phyloP scores from a whole-genome alignment of 2,113 vertebrate species.

The Erpornis zantholeuca region DNA sequence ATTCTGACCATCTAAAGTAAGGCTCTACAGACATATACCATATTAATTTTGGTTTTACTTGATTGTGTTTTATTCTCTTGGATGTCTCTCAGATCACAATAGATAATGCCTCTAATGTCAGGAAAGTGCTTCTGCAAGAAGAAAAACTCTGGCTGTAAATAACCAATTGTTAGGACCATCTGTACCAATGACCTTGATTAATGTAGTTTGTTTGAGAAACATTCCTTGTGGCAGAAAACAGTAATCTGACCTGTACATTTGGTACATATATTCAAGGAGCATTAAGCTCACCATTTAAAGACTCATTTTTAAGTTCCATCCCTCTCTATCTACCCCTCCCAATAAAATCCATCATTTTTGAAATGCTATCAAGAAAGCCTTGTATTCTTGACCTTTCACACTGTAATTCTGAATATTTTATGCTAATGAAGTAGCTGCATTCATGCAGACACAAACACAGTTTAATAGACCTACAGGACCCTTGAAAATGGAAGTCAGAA shows the following conservation, averaged over 20 bases:
- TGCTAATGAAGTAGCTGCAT: neutral
- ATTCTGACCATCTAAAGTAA: neutral
- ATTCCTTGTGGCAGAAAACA: neutral
- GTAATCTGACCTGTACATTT: neutral
- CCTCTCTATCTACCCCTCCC: neutral
- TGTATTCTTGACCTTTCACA: neutral
- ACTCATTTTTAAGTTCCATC: neutral
- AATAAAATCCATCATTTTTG: neutral
- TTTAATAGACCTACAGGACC: neutral
- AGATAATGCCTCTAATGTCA: neutral
- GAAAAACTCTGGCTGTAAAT: neutral
- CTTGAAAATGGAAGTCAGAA: neutral
- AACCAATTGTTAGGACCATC: neutral
- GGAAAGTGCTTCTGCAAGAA: neutral
- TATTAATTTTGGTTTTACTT: neutral
- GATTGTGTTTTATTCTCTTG: neutral
- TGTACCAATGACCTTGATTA: neutral
- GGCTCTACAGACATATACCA: neutral
- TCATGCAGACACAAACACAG: neutral
- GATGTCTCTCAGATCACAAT: neutral
- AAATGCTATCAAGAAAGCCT: neutral
- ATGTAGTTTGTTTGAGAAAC: neutral
- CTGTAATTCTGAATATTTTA: neutral
- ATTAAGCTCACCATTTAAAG: neutral
- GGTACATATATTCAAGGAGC: neutral